These are phyloP conservation scores for Rhyacichthys aspro DNA, from an alignment of 2,797 vertebrate species.

Conservation along the genomic window DNA sequence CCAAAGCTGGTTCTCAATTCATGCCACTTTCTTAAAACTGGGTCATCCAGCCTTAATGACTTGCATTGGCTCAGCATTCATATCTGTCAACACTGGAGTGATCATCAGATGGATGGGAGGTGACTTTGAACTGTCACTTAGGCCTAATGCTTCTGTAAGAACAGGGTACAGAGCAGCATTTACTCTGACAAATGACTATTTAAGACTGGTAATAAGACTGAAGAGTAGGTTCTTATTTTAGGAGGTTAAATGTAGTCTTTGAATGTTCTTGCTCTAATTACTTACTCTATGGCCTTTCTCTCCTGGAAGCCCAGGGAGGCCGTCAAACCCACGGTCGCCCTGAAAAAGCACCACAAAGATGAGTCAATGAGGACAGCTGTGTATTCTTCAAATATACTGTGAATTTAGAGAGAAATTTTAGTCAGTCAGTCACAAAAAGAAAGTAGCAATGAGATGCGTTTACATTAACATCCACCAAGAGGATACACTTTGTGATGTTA, in stretches of 20 bases:
- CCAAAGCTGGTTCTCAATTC: slow-evolving; percentile 42
- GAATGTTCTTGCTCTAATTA: slow-evolving; percentile 10
- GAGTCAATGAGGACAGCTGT: slow-evolving; percentile 5
- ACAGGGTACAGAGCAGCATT: slow-evolving; percentile 12
- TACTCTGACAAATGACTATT: slow-evolving; percentile 24
- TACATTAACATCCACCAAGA: too few species aligned
- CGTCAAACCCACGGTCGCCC: slow-evolving; percentile 85
- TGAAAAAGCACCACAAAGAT: slow-evolving; percentile 42
- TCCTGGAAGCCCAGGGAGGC: slow-evolving; percentile 84
- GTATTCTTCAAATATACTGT: too few species aligned
- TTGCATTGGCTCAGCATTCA: slow-evolving; percentile 25
- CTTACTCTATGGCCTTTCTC: slow-evolving; percentile 84
- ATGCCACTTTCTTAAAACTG: slow-evolving; percentile 41
- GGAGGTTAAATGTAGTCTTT: slow-evolving; percentile 16
- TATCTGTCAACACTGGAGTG: slow-evolving; percentile 36
- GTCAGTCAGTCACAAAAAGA: too few species aligned
- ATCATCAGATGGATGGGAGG: slow-evolving; percentile 28
- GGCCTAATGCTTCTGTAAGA: slow-evolving; percentile 20
- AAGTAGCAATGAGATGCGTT: too few species aligned
- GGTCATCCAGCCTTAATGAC: slow-evolving; percentile 42
- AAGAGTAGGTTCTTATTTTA: slow-evolving; percentile 25
- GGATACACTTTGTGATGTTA: too few species aligned
- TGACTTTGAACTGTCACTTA: slow-evolving; percentile 29
- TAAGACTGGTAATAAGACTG: slow-evolving; percentile 31
- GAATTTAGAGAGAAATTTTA: too few species aligned